Evolutionary conservation across 2,888 invertebrate species (phyloP), one percentile per base, ranked within the genome.

Genomic region (Parnassius orleans): DNA sequence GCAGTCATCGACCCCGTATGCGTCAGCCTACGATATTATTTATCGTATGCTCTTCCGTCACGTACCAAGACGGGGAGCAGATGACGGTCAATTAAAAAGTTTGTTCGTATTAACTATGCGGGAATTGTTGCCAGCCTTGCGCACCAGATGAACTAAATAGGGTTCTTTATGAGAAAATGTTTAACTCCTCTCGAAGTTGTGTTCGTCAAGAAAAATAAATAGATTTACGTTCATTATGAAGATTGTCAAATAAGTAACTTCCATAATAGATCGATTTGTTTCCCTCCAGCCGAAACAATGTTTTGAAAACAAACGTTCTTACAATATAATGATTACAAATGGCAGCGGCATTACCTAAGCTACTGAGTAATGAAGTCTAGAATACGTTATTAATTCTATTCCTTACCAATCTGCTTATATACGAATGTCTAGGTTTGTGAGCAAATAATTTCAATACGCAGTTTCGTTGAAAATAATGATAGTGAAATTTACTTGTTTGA

Each of bases 21-120:
- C 90, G 89, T 90, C 90, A 89, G 72, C 66, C 70, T 72, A 75
- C 78, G 84, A 86, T 86, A 87, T 70, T 75, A 78, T 74, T 66
- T 67, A 71, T 73, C 80, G 83, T 75, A 81, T 81, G 80, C 83
- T 80, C 81, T 79, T 66, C 69, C 69, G 68, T 70, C 75, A 77
- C 76, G 76, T 75, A 75, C 71, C 64, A 72, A 70, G 68, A 76
- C 74, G 71, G 86, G 80, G 82, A 83, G 83, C 89, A 89, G 88
- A 89, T 90, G 90, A 87, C 80, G 84, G 80, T 76, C 89, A 89
- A 90, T 91, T 89, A 90, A 87, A 89, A 87, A 90, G 88, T 89
- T 90, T 83, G 81, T 83, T 71, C 80, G 80, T 76, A 86, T 88
- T 86, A 88, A 87, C 87, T 87, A 87, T 83, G 84, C 85, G 83